Conservation (phyloP, 2,797 vertebrate genomes). For the Periparus ater region DNA sequence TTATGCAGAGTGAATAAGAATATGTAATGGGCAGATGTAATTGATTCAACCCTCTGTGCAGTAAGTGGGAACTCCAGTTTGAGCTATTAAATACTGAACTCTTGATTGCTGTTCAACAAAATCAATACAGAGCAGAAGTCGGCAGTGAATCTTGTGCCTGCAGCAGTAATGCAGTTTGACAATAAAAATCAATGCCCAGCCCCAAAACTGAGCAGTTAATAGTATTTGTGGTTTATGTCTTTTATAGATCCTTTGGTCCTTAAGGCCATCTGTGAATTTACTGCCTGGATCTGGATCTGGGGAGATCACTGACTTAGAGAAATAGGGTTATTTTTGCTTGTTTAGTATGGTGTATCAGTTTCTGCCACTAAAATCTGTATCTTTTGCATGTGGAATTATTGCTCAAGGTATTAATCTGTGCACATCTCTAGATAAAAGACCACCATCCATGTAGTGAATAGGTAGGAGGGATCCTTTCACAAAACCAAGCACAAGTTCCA, state of each 20-base stretch:
- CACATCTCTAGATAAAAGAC: neutral
- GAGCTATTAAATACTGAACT: neutral
- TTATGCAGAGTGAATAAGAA: neutral
- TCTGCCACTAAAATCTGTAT: neutral
- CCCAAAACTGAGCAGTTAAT: neutral
- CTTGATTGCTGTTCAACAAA: neutral
- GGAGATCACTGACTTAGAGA: neutral
- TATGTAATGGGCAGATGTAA: neutral
- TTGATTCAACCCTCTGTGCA: neutral
- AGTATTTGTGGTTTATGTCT: neutral
- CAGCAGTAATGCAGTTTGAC: neutral
- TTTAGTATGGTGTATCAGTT: neutral
- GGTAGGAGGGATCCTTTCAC: neutral
- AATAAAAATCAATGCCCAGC: constrained; percentile 1
- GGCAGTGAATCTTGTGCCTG: neutral
- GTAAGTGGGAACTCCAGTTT: neutral
- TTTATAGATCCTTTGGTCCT: neutral
- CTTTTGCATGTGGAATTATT: neutral
- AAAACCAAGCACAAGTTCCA: neutral
- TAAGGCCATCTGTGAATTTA: neutral
- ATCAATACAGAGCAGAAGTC: constrained; percentile 2
- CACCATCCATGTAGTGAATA: neutral
- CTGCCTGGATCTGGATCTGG: neutral
- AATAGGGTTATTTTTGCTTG: neutral
- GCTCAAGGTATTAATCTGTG: neutral